Evolutionary conservation across 2,113 vertebrate species (phyloP).

Genomic region (Phoxinus phoxinus): DNA sequence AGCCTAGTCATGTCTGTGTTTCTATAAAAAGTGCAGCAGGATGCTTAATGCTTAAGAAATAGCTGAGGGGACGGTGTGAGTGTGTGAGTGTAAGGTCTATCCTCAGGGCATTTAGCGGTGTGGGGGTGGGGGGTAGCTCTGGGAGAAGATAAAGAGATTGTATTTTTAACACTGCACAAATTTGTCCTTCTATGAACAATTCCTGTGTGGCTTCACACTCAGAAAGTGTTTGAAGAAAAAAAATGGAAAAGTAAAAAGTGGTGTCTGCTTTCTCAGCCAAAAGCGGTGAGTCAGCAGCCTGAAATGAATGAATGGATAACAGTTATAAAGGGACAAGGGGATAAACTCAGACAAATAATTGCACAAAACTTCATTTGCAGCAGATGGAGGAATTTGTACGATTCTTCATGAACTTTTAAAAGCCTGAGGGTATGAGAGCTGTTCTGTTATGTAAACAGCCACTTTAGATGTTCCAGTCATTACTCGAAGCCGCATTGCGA

Average conservation of each 20-base stretch:
- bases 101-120: constrained; percentile 32
- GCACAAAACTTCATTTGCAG: constrained; percentile 36
- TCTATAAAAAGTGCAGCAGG: constrained; percentile 33
- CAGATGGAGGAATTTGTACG: constrained; percentile 30
- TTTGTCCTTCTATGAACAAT: constrained; percentile 41
- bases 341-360: constrained; percentile 22
- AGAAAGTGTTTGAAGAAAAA: constrained; percentile 7
- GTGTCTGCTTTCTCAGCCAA: not conserved
- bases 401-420: constrained; percentile 31
- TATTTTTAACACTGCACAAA: constrained; percentile 50
- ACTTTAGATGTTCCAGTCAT: constrained; percentile 24
- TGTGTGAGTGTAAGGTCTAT: constrained; percentile 25
- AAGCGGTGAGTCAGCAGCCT: constrained; percentile 20
- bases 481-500: not conserved
- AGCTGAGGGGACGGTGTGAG: constrained; percentile 35
- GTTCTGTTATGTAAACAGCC: constrained; percentile 30
- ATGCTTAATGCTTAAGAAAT: constrained; percentile 53
- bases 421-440: constrained; percentile 5
- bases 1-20: constrained; percentile 40
- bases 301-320: constrained; percentile 39
- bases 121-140: not conserved
- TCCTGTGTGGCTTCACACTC: constrained; percentile 7
- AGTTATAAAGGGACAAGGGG: constrained; percentile 11
- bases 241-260: not conserved
- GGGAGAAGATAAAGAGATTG: constrained; percentile 13